Percentiles rank a stretch among this genome's conserved stretches.
Conservation (phyloP, 53 echinoderm and acorn worm species). For the Temnopleurus reevesii region DNA sequence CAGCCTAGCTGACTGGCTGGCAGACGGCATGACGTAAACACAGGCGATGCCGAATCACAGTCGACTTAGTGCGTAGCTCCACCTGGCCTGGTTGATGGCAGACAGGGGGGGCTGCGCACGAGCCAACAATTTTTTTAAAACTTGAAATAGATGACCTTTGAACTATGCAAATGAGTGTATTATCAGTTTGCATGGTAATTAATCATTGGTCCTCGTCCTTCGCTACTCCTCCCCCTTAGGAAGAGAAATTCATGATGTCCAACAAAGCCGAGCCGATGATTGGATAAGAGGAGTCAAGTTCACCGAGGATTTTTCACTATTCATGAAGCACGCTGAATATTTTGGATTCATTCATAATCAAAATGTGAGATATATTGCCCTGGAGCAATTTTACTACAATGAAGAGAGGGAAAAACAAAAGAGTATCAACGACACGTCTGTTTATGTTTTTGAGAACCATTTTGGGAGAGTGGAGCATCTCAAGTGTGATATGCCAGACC, state of each 20-base stretch:
- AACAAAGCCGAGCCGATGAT: background rate
- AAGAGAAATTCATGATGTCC: background rate
- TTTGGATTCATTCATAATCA: constrained; percentile 15
- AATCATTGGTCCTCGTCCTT: constrained; percentile 80
- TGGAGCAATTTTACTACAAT: background rate
- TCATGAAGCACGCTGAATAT: constrained; percentile 12
- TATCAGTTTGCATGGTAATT: constrained; percentile 95
- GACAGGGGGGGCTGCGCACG: constrained; percentile 61
- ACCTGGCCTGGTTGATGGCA: constrained; percentile 39
- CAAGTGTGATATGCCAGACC: too few species aligned
- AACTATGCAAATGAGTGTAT: constrained; percentile 94
- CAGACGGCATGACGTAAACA: constrained; percentile 60
- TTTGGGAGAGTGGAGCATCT: background rate
- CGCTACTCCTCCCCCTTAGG: constrained; percentile 69
- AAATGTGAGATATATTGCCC: background rate
- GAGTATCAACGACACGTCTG: background rate
- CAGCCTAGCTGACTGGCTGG: constrained; percentile 53
- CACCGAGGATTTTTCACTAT: constrained; percentile 2
- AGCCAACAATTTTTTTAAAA: constrained; percentile 91
- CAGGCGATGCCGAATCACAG: constrained; percentile 34
- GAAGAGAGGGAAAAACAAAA: background rate
- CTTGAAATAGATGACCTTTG: constrained; percentile 95
- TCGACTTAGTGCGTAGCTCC: constrained; percentile 60
- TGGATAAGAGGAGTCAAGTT: constrained; percentile 14
- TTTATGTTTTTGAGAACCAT: background rate